Base-by-base conservation (phyloP, 2,888 invertebrate species). In the Linnaemya vulpina region DNA sequence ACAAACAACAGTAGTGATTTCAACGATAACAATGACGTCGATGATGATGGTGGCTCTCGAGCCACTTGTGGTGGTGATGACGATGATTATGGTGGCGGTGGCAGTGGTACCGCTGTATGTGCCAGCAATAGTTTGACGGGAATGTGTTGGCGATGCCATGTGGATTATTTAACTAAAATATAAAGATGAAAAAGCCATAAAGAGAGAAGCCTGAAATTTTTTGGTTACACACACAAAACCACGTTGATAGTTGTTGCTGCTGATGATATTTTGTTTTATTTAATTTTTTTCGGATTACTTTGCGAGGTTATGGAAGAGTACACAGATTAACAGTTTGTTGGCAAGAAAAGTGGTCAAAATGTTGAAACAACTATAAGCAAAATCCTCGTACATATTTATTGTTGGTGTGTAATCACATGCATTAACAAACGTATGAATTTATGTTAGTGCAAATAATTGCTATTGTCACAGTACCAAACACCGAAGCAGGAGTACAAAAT, bases 321-420 rank as follows among this genome's bases (percentile, higher is more conserved):
- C 46, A 74, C 77, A 79, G 78, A 82, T 82, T 78, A 85, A 85
- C 82, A 82, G 75, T 71, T 79, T 82, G 75, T 82, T 85, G 85
- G 82, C 85, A 85, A 82, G 51, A 51, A 82, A 82, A 73, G 46
- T 78, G 71, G 70, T 79, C 65, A 71, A 82, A 82, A 82, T 75
- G 58, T 62, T 68, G 67, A 20, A 53, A 68, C 62, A 60, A 78
- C 70, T 74, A 67, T n/a, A 67, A 74, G 62, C 78, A 46, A 75
- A 78, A 82, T 80, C 49, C 38, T 63, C 17, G 46, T 58, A 38
- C 49, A 53, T 40, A 20, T 43, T 63, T 43, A 43, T 30, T 70
- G 51, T 51, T 71, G 51, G 25, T 73, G 22, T 79, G 58, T 65
- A 25, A 15, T 58, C 63, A 63, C 22, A 55, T 35, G 51, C 10